Base-by-base conservation (phyloP, 2,113 vertebrate species). In the Pagrus major region DNA sequence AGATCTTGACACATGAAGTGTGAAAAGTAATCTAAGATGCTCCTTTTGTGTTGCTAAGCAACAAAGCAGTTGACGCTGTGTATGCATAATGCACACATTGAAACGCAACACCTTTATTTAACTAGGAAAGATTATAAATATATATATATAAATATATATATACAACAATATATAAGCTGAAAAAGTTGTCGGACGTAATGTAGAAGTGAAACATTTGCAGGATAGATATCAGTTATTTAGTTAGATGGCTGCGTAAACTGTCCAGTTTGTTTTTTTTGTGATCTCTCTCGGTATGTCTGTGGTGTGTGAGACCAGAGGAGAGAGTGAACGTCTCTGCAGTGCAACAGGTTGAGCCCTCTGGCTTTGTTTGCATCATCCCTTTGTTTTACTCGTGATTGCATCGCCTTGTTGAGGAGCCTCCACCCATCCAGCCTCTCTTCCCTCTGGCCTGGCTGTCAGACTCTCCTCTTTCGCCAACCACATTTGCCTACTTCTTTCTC, bases 291-390 rank as follows among this genome's bases (percentile, higher is more conserved):
- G 16, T 11, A 15, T 63, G 21, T 12, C 27, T 15, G 61, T 27
- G 9, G 16, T n/a, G 54, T 60, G 39, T 71, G n/a, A 21, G 25
- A 33, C 52, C 2, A 15, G 25, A 20, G 3, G 10, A 61, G 12
- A 29, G 4, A 41, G 18, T 10, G 51, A 10, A 25, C 3, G 16
- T 60, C 15, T 76, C 37, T 76, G 70, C 35, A 12, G 59, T 35
- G 37, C 58, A 73, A 76, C 54, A 75, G 51, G 12, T 49, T 2
- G 20, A 55, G 61, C 25, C 15, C 21, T 71, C 51, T 70, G 76
- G 42, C 63, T 33, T 79, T 76, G 70, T 69, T 83, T 83, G 77
- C 71, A 71, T 79, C 72, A 76, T 35, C 49, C 41, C 41, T 59
- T 77, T 65, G 46, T 65, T 76, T 80, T 72, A 56, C 42, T 41